phyloP scores from a whole-genome alignment of 2,888 invertebrate genomes.

The Drosophila trichaetosa region DNA sequence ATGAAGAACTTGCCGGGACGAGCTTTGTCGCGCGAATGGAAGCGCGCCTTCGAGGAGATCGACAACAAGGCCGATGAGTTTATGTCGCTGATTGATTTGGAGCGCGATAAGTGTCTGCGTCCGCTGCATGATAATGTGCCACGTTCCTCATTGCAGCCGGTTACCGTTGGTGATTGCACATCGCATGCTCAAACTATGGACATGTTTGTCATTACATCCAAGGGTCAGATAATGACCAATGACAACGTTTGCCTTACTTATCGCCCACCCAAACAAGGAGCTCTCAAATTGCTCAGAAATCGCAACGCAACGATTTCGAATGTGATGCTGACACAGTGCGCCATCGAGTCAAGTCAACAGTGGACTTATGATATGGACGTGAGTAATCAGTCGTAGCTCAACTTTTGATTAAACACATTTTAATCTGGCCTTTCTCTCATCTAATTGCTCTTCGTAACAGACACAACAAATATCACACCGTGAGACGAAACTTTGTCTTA shows the following conservation, averaged over 20 bases:
- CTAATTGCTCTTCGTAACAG: conserved; percentile 42
- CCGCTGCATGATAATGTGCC: conserved; percentile 71
- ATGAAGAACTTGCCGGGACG: conserved; percentile 81
- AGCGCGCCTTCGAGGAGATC: conserved; percentile 77
- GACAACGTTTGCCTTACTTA: conserved; percentile 94
- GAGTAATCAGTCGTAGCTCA: conserved; percentile 51
- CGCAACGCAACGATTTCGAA: conserved; percentile 79
- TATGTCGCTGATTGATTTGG: conserved; percentile 74
- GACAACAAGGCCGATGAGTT: conserved; percentile 71
- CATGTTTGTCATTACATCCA: conserved; percentile 89
- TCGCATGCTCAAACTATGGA: conserved; percentile 85
- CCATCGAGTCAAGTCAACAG: conserved; percentile 74
- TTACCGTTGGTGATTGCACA: conserved; percentile 82
- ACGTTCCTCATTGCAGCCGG: conserved; percentile 68
- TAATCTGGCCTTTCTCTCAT: neutral
- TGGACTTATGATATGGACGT: conserved; percentile 84
- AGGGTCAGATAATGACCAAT: conserved; percentile 92
- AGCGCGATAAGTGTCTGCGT: conserved; percentile 82
- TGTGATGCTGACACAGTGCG: conserved; percentile 82
- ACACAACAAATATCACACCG: conserved; percentile 83
- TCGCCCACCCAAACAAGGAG: conserved; percentile 82
- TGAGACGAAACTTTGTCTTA: conserved; percentile 81
- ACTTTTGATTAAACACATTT: conserved; percentile 1
- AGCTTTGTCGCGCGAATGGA: conserved; percentile 75
- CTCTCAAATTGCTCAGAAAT: conserved; percentile 71